Evolutionary conservation across 2,113 vertebrate genomes (phyloP).

Genomic region (Corythoichthys haematopterus): DNA sequence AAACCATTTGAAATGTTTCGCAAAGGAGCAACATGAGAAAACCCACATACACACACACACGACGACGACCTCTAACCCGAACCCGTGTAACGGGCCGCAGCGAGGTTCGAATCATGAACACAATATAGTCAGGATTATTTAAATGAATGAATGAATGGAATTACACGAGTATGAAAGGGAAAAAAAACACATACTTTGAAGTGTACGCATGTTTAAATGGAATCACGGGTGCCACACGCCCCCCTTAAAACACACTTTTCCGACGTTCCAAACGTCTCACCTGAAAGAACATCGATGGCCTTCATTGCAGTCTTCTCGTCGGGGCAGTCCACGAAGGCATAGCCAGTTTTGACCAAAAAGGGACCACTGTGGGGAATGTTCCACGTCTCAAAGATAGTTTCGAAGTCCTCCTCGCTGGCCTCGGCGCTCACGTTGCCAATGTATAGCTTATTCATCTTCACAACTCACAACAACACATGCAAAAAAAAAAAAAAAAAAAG

Average conservation of each 20-base stretch:
- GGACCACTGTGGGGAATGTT: conserved; percentile 92
- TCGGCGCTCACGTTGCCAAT: conserved; percentile 95
- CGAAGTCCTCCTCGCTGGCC: conserved; percentile 89
- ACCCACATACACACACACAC: neutral
- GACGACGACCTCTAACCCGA: neutral
- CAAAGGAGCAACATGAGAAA: conserved; percentile 10
- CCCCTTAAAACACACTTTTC: conserved; percentile 15
- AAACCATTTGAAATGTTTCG: neutral
- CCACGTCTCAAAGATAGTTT: conserved; percentile 94
- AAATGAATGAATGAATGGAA: neutral
- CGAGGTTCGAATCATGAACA: conserved; percentile 12
- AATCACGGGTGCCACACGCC: neutral
- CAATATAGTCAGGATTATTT: neutral
- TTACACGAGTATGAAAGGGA: neutral
- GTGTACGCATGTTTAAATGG: neutral
- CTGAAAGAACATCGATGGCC: conserved; percentile 97
- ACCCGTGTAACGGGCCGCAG: conserved; percentile 12
- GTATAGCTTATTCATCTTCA: conserved; percentile 97
- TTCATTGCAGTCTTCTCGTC: conserved; percentile 96
- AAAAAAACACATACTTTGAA: neutral
- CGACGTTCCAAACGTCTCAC: conserved; percentile 68
- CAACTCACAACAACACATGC: conserved; percentile 28
- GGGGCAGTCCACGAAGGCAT: conserved; percentile 97
- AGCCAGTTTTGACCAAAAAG: conserved; percentile 93
- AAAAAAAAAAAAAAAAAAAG: neutral